Evolutionary conservation across 2,113 vertebrate species (phyloP).

Genomic region (Dicaeum eximium): DNA sequence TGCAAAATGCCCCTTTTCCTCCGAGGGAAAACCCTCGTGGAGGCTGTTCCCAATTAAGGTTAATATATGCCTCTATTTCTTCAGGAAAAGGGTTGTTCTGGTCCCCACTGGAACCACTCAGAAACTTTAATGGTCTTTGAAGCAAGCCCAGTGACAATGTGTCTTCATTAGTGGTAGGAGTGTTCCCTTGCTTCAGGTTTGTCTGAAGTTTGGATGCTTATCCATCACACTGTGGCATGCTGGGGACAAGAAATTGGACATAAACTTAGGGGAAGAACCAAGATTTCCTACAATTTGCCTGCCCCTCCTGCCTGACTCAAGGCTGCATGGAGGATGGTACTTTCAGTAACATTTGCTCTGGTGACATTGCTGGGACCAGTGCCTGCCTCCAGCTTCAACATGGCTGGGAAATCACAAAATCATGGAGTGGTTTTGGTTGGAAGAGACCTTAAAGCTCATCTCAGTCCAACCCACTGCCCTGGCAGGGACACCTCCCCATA

Average conservation of each 20-base stretch:
- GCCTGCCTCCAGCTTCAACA: not conserved
- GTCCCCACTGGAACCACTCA: not conserved
- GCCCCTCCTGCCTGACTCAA: not conserved
- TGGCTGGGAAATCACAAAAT: not conserved
- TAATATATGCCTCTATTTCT: conserved; percentile 34
- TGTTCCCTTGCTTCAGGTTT: conserved; percentile 1
- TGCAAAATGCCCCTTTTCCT: conserved; percentile 38
- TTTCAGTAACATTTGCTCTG: not conserved
- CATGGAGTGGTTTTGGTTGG: not conserved
- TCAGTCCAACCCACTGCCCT: not conserved
- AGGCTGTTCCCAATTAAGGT: conserved; percentile 41
- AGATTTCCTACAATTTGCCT: not conserved
- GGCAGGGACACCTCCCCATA: not conserved
- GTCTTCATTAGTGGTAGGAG: conserved; percentile 36
- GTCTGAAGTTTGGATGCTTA: not conserved
- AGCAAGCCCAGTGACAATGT: not conserved
- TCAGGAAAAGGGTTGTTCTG: not conserved
- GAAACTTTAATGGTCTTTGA: conserved; percentile 34
- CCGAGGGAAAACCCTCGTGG: conserved; percentile 14
- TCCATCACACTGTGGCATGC: not conserved
- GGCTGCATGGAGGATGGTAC: not conserved
- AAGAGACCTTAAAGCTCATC: not conserved
- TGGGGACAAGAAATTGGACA: not conserved
- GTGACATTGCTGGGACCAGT: not conserved
- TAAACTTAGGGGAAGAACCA: not conserved